Evolutionary conservation across 2,888 invertebrate genomes (phyloP), one percentile per base, ranked within the genome.

Genomic region (Morpho achilles): DNA sequence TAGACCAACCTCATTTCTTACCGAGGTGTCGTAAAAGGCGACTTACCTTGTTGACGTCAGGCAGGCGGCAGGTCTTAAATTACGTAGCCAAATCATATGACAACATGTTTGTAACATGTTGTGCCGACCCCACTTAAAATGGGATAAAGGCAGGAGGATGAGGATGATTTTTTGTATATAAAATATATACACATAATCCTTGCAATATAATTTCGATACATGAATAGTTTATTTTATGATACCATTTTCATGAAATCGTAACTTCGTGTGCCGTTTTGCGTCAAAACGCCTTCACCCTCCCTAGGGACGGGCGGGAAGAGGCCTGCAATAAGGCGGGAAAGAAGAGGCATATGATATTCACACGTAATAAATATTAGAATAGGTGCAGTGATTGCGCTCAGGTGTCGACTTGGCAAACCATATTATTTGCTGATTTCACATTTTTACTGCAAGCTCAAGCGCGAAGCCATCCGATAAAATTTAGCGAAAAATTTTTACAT

Each of bases 291-390:
- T 62, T 63, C 63, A 56, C 53, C 59, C 69, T 72, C 69, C 69
- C 69, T 69, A 65, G 69, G 71, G 70, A 66, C 68, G 61, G 69
- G 67, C 67, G 71, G 73, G 71, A 69, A 71, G 72, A 72, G 71
- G 67, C 73, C 64, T 68, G 79, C 81, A 85, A 83, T 82, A 75
- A 77, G 71, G 71, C 65, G 69, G 67, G 70, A 65, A 67, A 66
- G 67, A 75, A 80, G 71, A 69, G 73, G 70, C 79, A 80, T 87
- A 81, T 79, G 80, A 84, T 87, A 89, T 90, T 89, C 87, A 89
- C 84, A 76, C 73, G 84, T 79, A 85, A 89, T 90, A 88, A 89
- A 90, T 89, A 90, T 89, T 89, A 89, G 77, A 89, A 75, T 77
- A 89, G 87, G 73, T 86, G 85, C 88, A 85, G 86, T 85, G 87